Evolutionary conservation across 1,140 invertebrate species (phyloP).

Genomic region (Brachionus manjavacas): DNA sequence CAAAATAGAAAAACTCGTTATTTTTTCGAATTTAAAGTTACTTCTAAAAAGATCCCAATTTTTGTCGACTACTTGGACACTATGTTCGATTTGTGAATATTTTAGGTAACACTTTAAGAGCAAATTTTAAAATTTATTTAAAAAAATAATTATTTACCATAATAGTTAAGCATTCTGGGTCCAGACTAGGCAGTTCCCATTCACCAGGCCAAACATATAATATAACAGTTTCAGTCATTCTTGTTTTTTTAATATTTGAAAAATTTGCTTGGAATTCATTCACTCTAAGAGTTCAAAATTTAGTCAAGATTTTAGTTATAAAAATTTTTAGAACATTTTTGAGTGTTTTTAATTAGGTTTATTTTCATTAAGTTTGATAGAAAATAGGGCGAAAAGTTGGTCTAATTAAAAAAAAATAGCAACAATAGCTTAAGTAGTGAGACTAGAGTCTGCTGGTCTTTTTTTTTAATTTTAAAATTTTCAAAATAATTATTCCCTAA

Average conservation of each 20-base stretch:
- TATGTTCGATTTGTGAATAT: background rate
- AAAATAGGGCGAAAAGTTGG: too few species aligned
- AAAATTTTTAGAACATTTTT: background rate
- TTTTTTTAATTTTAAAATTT: too few species aligned
- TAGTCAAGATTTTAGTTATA: background rate
- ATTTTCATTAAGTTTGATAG: too few species aligned
- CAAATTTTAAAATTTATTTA: background rate
- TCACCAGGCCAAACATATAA: slow-evolving; percentile 32
- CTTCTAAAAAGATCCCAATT: slow-evolving; percentile 18
- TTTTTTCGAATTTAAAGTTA: background rate
- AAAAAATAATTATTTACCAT: slow-evolving; percentile 3
- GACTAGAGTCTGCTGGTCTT: too few species aligned
- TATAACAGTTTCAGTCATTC: background rate
- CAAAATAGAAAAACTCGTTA: background rate
- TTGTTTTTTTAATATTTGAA: background rate
- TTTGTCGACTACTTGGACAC: background rate
- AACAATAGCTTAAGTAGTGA: too few species aligned
- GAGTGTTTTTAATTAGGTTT: background rate
- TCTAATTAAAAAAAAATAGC: too few species aligned
- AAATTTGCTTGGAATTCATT: background rate
- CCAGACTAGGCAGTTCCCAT: slow-evolving; percentile 26
- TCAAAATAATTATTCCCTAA: too few species aligned
- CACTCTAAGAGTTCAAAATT: background rate
- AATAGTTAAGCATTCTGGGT: slow-evolving; percentile 13
- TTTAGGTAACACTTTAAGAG: slow-evolving; percentile 14